These are phyloP conservation scores for Limnephilus rhombicus DNA, from an alignment of 2,888 invertebrate genomes.

Conservation along the genomic window DNA sequence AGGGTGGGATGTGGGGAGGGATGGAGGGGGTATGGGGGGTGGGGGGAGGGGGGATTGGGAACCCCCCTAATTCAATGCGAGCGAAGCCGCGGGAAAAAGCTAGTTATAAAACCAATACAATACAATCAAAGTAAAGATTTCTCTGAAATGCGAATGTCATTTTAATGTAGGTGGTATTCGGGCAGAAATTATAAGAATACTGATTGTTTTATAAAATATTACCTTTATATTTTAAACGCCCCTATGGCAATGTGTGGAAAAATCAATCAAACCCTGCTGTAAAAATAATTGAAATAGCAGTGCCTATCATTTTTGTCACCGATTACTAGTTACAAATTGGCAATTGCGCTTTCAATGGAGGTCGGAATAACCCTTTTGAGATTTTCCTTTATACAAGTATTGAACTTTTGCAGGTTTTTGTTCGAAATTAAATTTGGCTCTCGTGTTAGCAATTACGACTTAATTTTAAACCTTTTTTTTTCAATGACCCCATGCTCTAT, in stretches of 20 bases:
- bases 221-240: neutral
- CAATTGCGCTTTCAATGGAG: neutral
- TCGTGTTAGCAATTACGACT: too few species aligned
- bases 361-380: neutral
- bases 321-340: neutral
- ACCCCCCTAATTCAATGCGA: too few species aligned
- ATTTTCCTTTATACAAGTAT: neutral
- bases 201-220: neutral
- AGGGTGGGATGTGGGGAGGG: too few species aligned
- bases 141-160: too few species aligned
- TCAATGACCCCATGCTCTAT: too few species aligned
- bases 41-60: too few species aligned
- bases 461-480: too few species aligned
- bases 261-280: neutral
- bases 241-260: neutral
- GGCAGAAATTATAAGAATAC: neutral
- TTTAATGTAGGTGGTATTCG: neutral
- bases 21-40: too few species aligned
- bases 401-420: neutral
- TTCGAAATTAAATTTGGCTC: neutral
- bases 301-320: neutral
- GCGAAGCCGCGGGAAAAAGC: too few species aligned
- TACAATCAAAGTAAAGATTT: too few species aligned
- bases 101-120: too few species aligned
- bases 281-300: neutral